Conservation (phyloP, 2,113 vertebrate species). For the Nibea coibor region DNA sequence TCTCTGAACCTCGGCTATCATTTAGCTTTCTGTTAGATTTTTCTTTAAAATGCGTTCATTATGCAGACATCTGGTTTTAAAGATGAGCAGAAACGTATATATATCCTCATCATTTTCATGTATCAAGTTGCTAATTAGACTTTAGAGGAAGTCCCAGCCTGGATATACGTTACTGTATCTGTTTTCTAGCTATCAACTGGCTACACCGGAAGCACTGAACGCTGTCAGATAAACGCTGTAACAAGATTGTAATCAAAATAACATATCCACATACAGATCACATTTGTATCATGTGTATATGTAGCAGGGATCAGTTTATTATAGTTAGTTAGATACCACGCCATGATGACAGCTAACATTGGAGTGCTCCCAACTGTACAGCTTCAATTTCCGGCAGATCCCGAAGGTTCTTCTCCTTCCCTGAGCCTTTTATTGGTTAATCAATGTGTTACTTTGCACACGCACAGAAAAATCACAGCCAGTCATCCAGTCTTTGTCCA, state of each 20-base stretch:
- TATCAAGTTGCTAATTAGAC: no score
- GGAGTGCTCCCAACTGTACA: background rate
- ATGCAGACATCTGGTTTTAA: no score
- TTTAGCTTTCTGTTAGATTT: no score
- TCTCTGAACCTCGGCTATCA: no score
- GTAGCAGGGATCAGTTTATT: background rate
- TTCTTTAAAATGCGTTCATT: no score
- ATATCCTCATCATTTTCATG: no score
- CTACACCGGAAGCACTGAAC: no score
- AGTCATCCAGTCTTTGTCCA: background rate
- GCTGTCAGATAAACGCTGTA: no score
- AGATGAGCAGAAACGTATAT: no score
- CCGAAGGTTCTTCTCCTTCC: conserved; percentile 17
- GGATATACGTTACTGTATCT: no score
- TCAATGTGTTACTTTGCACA: conserved; percentile 44
- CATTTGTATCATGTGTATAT: background rate
- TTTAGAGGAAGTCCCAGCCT: no score
- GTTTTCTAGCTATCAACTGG: no score
- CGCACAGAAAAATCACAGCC: conserved; percentile 18
- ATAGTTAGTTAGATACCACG: background rate
- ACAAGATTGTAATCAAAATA: background rate
- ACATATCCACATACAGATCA: background rate
- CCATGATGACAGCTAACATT: background rate
- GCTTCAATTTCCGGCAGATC: conserved; percentile 19
- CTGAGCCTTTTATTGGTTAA: conserved; percentile 45